Percentiles rank a stretch among this genome's conserved stretches.
Evolutionary conservation across 1,140 invertebrate genomes (phyloP).

Genomic region (Ectropis grisescens): DNA sequence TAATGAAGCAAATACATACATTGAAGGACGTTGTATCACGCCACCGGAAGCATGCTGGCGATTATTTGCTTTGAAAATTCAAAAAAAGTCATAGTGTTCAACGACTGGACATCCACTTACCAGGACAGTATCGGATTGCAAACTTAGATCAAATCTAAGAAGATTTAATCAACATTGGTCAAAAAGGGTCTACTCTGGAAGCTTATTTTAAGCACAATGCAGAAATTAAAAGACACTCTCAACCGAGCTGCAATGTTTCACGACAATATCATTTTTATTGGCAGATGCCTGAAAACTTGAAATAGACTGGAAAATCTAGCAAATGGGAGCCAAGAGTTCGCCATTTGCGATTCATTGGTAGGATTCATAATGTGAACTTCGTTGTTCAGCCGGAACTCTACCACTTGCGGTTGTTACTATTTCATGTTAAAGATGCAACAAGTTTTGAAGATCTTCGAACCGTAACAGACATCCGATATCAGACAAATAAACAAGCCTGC

Average conservation of each 20-base stretch:
- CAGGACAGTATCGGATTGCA: slow-evolving; percentile 7
- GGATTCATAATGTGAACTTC: slow-evolving; percentile 6
- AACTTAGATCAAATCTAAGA: slow-evolving; percentile 5
- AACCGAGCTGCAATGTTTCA: slow-evolving; percentile 3
- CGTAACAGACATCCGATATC: slow-evolving; percentile 7
- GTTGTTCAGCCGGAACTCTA: slow-evolving; percentile 6
- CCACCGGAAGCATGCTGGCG: slow-evolving; percentile 9
- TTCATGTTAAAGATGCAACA: slow-evolving; percentile 3
- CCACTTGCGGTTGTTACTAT: slow-evolving; percentile 7
- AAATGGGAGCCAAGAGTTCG: slow-evolving; percentile 6
- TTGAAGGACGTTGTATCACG: slow-evolving; percentile 7
- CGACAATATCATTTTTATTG: slow-evolving; percentile 6
- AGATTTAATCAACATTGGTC: slow-evolving; percentile 4
- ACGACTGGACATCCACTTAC: slow-evolving; percentile 9
- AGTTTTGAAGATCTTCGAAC: slow-evolving; percentile 9
- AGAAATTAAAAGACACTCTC: slow-evolving; percentile 6
- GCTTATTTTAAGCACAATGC: slow-evolving; percentile 6
- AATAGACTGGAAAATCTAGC: slow-evolving; percentile 5
- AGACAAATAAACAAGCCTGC: slow-evolving; percentile 2
- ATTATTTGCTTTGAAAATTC: slow-evolving; percentile 11
- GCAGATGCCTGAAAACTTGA: slow-evolving; percentile 6
- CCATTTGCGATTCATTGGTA: slow-evolving; percentile 6
- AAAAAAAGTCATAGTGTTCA: slow-evolving; percentile 6
- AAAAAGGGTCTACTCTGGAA: slow-evolving; percentile 5
- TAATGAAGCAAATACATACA: slow-evolving; percentile 8